These are phyloP conservation scores for Trichacis sp. DNA, from an alignment of 2,888 invertebrate genomes.

Conservation along the genomic window DNA sequence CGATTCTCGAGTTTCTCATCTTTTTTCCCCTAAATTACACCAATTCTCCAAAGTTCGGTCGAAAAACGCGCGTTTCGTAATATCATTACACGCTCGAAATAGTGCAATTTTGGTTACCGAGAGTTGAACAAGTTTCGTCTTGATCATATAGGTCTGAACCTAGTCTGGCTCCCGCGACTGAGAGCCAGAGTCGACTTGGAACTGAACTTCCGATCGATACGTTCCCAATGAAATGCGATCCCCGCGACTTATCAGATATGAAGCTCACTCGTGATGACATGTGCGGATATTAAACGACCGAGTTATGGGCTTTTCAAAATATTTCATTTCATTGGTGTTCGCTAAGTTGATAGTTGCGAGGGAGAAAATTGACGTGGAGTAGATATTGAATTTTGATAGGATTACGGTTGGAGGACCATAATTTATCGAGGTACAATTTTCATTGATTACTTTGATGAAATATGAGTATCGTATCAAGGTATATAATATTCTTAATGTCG, in stretches of 20 bases:
- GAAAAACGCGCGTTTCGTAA: too few species aligned
- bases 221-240: background rate
- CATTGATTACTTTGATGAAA: too few species aligned
- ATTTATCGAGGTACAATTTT: too few species aligned
- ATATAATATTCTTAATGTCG: too few species aligned
- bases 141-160: slow-evolving; percentile 15
- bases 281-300: slow-evolving; percentile 4
- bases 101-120: slow-evolving; percentile 25
- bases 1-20: too few species aligned
- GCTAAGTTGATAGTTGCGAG: too few species aligned
- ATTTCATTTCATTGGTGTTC: background rate
- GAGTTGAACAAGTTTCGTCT: slow-evolving; percentile 27
- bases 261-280: background rate
- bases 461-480: too few species aligned
- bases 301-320: background rate
- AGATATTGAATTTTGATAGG: too few species aligned
- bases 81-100: slow-evolving; percentile 24
- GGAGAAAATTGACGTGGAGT: too few species aligned
- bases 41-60: too few species aligned
- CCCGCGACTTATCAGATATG: slow-evolving; percentile 3
- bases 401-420: too few species aligned
- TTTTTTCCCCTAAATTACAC: too few species aligned
- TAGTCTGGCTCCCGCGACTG: slow-evolving; percentile 23
- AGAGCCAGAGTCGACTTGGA: background rate
- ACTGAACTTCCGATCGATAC: background rate